These are phyloP conservation scores for Pandemis heparana DNA, from an alignment of 2,888 invertebrate species.

Conservation along the genomic window DNA sequence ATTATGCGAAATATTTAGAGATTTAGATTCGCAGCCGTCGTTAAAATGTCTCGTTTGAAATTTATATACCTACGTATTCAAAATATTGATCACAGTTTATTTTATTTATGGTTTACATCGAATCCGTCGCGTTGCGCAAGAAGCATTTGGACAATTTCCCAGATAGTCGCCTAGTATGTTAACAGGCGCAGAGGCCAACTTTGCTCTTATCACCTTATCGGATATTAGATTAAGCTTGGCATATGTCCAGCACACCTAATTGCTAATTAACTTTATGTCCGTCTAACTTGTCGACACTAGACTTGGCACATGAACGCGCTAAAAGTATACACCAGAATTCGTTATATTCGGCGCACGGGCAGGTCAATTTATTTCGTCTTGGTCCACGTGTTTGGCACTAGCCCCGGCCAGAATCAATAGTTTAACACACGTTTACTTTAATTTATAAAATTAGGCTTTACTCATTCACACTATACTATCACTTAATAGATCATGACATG, in stretches of 20 bases:
- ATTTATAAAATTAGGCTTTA: not conserved
- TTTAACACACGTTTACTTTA: not conserved
- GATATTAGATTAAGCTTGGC: constrained; percentile 29
- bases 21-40: not conserved
- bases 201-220: constrained; percentile 32
- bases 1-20: constrained; percentile 2
- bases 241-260: constrained; percentile 30
- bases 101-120: not conserved
- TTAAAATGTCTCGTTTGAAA: not conserved
- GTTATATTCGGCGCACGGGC: not conserved
- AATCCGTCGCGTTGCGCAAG: not conserved
- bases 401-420: not conserved
- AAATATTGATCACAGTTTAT: not conserved
- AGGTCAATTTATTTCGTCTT: not conserved
- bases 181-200: constrained; percentile 24
- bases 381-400: constrained; percentile 33
- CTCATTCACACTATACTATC: too few species aligned
- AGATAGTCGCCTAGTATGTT: constrained; percentile 11
- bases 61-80: not conserved
- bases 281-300: constrained; percentile 24
- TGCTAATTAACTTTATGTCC: constrained; percentile 33
- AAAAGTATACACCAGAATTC: not conserved
- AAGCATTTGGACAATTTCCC: constrained; percentile 34
- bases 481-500: not conserved
- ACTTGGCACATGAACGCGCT: constrained; percentile 18